Percentiles rank a stretch among this genome's conserved stretches.
These are phyloP conservation scores for Triplophysa bombifrons DNA, from an alignment of 2,797 vertebrate species.

Conservation along the genomic window DNA sequence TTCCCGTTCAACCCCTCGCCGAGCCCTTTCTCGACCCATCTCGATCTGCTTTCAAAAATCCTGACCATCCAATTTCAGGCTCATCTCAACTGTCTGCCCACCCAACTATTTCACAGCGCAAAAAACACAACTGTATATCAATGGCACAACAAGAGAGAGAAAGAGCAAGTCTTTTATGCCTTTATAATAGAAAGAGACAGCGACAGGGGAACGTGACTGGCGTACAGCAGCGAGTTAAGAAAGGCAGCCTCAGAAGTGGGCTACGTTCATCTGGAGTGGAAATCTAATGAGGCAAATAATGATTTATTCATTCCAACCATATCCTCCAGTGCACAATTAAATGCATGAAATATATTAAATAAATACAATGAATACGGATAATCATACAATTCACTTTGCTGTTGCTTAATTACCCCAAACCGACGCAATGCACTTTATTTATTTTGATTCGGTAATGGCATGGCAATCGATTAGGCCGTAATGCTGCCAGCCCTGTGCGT, in stretches of 20 bases:
- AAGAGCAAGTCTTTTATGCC: slow-evolving; percentile 27
- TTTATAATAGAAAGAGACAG: slow-evolving; percentile 35
- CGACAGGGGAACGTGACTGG: slow-evolving; percentile 45
- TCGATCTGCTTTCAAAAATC: slow-evolving; percentile 16
- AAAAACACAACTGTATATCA: slow-evolving; percentile 35
- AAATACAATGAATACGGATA: slow-evolving; percentile 85
- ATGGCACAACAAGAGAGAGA: slow-evolving; percentile 35
- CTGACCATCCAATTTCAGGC: slow-evolving; percentile 42
- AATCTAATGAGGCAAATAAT: slow-evolving; percentile 81
- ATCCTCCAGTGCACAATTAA: slow-evolving; percentile 80
- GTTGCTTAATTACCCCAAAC: slow-evolving; percentile 79
- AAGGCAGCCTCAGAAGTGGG: slow-evolving; percentile 55
- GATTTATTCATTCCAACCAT: slow-evolving; percentile 79
- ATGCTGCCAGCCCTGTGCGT: slow-evolving; percentile 62
- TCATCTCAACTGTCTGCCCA: slow-evolving; percentile 48
- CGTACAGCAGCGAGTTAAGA: slow-evolving; percentile 33
- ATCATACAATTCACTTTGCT: slow-evolving; percentile 81
- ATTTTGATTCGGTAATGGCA: slow-evolving; percentile 80
- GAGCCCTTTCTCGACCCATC: background rate
- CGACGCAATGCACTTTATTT: slow-evolving; percentile 79
- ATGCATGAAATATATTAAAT: slow-evolving; percentile 85
- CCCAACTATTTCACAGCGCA: slow-evolving; percentile 24
- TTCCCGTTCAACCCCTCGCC: background rate
- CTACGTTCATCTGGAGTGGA: slow-evolving; percentile 75
- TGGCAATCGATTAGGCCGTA: slow-evolving; percentile 79